Conservation (phyloP, 2,797 vertebrate species). For the Toxotes lorentzi region DNA sequence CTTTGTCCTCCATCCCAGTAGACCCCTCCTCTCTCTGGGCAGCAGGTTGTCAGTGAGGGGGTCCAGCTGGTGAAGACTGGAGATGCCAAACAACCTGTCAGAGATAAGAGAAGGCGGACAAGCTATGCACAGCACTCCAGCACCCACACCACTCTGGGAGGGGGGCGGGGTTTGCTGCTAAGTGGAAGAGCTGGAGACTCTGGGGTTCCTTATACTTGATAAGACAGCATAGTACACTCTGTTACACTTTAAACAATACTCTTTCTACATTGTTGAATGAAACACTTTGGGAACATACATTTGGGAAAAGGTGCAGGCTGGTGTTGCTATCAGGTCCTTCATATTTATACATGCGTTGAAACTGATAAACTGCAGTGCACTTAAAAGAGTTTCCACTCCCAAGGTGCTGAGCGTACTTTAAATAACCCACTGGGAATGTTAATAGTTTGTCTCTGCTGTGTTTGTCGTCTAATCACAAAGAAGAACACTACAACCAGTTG, state of each 20-base stretch:
- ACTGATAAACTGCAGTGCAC: slow-evolving; percentile 62
- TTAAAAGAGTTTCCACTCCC: slow-evolving; percentile 72
- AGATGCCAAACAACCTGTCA: slow-evolving; percentile 86
- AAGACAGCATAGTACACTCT: slow-evolving; percentile 42
- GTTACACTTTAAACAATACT: slow-evolving; percentile 41
- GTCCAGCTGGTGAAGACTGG: slow-evolving; percentile 81
- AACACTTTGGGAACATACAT: slow-evolving; percentile 23
- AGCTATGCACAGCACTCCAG: slow-evolving; percentile 70
- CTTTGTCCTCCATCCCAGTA: slow-evolving; percentile 51
- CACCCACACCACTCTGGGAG: slow-evolving; percentile 46
- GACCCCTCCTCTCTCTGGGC: slow-evolving; percentile 62
- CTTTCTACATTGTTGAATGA: slow-evolving; percentile 25
- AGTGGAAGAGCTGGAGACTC: slow-evolving; percentile 32
- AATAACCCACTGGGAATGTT: slow-evolving; percentile 77
- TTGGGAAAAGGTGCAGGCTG: slow-evolving; percentile 16
- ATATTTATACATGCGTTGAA: slow-evolving; percentile 53
- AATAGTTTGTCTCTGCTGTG: slow-evolving; percentile 43
- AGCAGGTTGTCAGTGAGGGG: slow-evolving; percentile 81
- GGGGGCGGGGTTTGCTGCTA: slow-evolving; percentile 8
- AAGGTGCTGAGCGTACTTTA: slow-evolving; percentile 60
- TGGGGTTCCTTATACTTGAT: slow-evolving; percentile 38
- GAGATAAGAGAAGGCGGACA: slow-evolving; percentile 81
- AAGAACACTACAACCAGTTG: slow-evolving; percentile 53
- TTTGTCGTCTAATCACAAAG: slow-evolving; percentile 42
- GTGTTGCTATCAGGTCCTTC: slow-evolving; percentile 62